phyloP scores from a whole-genome alignment of 2,888 invertebrate species.

The Oscheius sp. region DNA sequence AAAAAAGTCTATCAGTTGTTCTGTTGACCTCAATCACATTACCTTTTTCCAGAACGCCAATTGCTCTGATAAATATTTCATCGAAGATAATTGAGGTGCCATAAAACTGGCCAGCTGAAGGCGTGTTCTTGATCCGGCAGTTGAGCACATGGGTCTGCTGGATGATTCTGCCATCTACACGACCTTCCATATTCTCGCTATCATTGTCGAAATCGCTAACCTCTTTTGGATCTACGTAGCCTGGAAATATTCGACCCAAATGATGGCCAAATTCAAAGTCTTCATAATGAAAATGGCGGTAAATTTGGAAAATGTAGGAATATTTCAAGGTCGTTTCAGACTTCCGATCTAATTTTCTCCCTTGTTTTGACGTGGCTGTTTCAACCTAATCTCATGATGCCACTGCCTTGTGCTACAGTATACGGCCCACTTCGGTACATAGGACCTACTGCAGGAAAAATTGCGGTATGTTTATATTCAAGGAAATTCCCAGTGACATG shows the following conservation, averaged over 20 bases:
- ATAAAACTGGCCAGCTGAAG: too few species aligned
- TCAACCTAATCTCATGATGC: neutral
- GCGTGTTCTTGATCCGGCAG: neutral
- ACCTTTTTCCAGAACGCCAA: too few species aligned
- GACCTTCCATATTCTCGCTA: neutral
- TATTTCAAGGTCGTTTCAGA: neutral
- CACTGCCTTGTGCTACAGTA: neutral
- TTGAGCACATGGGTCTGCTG: neutral
- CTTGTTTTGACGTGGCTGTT: neutral
- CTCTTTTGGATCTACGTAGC: neutral
- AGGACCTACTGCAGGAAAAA: neutral
- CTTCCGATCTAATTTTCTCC: slow-evolving; percentile 1
- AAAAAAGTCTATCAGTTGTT: too few species aligned
- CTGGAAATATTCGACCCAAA: slow-evolving; percentile 11
- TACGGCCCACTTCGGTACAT: neutral
- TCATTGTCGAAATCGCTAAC: neutral
- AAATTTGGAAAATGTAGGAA: neutral
- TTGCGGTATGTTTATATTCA: neutral
- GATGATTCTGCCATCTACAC: neutral
- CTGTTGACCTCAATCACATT: too few species aligned
- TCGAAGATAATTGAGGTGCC: too few species aligned
- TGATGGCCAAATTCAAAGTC: slow-evolving; percentile 21
- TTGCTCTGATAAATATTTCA: too few species aligned
- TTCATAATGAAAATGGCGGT: slow-evolving; percentile 19
- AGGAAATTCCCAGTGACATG: neutral